Base-by-base conservation (phyloP, 2,113 vertebrate species). In the Numida meleagris region DNA sequence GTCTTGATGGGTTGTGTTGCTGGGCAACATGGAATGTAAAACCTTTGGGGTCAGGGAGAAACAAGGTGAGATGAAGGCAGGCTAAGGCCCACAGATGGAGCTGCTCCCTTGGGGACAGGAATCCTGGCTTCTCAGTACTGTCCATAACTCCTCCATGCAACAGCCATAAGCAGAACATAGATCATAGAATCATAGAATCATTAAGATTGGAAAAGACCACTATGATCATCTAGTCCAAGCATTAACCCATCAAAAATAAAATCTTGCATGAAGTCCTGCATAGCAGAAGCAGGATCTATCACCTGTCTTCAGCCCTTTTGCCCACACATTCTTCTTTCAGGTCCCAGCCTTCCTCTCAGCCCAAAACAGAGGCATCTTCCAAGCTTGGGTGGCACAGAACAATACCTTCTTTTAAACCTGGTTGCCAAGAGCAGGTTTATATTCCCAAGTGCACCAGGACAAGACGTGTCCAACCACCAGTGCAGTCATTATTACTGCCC, bases 221-320 rank as follows among this genome's bases (percentile, higher is more conserved):
- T 53, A 53, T 17, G 51, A 53, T 29, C 27, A 53, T 24, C 51
- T 53, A 53, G 27, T 53, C 27, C 27, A 53, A 53, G 27, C 51
- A 53, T 31, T 53, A 53, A 53, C 51, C 27, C 51, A 53, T 17
- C 27, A 53, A 13, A 27, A 53, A 29, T 53, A 15, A 29, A 53
- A 29, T 53, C 51, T 29, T 53, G 11, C 40, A 36, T 20, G 38
- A 77, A 93, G 70, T 13, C 31, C 10, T 73, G 45, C 36, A 18
- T 1, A 1, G 21, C 29, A 72, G 58, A 74, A 68, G 24, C 40
- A 67, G 57, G n/a, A 4, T 59, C 29, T 71, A 19, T 38, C 43
- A 48, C 0, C 0, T 61, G 25, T 36, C 40, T 73, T 88, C 6
- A 0, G 31, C 2, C 11, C 12, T 43, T 82, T 81, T 59, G 6